Percentiles rank a stretch among this genome's conserved stretches.
phyloP scores from a whole-genome alignment of 2,888 invertebrate species.

The Ischnus inquisitorius region DNA sequence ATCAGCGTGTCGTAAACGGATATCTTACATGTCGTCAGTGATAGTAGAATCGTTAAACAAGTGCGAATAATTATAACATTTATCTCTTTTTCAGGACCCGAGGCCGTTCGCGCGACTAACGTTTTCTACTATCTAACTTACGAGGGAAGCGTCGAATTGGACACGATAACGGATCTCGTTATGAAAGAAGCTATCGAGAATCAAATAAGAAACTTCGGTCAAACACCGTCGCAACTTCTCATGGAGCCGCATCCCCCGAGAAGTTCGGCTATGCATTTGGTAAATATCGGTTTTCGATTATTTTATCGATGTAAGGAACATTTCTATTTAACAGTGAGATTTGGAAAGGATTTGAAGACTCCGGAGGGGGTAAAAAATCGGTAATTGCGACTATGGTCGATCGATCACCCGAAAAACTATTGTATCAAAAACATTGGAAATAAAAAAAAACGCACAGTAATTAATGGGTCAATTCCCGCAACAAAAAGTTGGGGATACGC shows the following conservation, averaged over 20 bases:
- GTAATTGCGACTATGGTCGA: too few relatives aligned
- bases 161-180: conserved; percentile 94
- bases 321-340: not conserved
- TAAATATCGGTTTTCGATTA: conserved; percentile 80
- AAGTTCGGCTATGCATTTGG: conserved; percentile 97
- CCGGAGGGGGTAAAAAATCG: too few relatives aligned
- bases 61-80: not conserved
- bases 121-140: conserved; percentile 99
- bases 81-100: conserved; percentile 90
- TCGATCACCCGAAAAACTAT: too few relatives aligned
- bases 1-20: not conserved
- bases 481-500: too few relatives aligned
- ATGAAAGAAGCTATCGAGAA: conserved; percentile 98
- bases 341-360: too few relatives aligned
- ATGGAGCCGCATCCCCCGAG: conserved; percentile 99
- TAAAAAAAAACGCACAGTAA: too few relatives aligned
- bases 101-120: conserved; percentile 98
- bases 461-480: too few relatives aligned
- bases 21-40: too few relatives aligned
- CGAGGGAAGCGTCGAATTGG: conserved; percentile 98
- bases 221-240: conserved; percentile 98
- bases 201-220: conserved; percentile 99
- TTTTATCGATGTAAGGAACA: not conserved
- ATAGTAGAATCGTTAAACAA: too few relatives aligned
- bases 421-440: too few relatives aligned